Evolutionary conservation across 92 coral and sea anemone genomes (phyloP), one percentile per base, ranked within the genome.

Genomic region (Chrysogorgia sp.): DNA sequence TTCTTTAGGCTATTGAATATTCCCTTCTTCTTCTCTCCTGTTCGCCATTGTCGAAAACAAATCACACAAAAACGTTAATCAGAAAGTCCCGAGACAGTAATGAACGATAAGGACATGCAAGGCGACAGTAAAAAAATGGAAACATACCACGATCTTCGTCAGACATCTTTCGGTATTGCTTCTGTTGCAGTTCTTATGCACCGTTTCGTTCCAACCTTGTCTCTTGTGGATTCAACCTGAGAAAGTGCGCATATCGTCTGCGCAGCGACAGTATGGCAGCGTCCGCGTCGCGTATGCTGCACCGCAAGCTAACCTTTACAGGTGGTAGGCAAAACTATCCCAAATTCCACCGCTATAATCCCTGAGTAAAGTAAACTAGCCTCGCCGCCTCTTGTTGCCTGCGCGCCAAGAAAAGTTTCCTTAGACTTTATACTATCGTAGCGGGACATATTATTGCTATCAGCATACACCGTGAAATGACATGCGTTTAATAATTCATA

Each of bases 61-160:
- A 64, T 76, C 87, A 87, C 82, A 82, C 86, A 69, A 67, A 41
- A 34, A 55, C 20, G 60, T 61, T 83, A 66, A 79, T 37, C 0
- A 34, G 45, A 32, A 49, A 9, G 43, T 24, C 29, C 40, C 20
- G 62, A 71, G 21, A 71, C 33, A 20, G 47, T n/a, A 71, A 40
- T 17, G 63, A 24, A 59, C 47, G 3, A 32, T 59, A n/a, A 75
- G 74, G 26, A 15, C 26, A 17, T 13, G 41, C 40, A 14, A 40
- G 32, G 26, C 34, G 50, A 43, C 33, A 59, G n/a, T n/a, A 66
- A 82, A 81, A 76, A 26, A 63, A 79, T 85, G 67, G 66, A 64
- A 87, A 86, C 92, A 93, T 93, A 91, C 97, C 90, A 61, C 83
- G 77, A 13, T 94, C 98, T 15, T 94, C 98, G 88, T 94, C 98